Conservation (phyloP, 2,113 vertebrate species). For the Mesocricetus auratus region DNA sequence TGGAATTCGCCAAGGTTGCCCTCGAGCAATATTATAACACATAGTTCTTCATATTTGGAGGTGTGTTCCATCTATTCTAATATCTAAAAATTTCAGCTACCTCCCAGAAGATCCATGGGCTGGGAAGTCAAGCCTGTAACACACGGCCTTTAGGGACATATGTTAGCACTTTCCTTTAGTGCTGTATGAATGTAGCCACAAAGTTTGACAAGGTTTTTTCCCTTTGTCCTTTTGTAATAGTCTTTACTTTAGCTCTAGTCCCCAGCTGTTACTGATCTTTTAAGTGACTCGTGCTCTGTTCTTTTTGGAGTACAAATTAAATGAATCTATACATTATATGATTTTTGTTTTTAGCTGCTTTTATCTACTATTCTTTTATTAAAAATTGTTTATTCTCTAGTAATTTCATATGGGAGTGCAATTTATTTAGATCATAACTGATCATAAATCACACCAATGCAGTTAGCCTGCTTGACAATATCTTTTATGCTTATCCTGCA, state of each 20-base stretch:
- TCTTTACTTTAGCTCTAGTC: too few species aligned
- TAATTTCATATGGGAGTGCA: neutral
- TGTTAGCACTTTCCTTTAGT: neutral
- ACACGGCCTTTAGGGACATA: neutral
- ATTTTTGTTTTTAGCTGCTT: neutral
- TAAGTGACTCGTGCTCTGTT: neutral
- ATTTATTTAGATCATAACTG: neutral
- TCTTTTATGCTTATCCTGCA: neutral
- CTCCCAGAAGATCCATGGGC: neutral
- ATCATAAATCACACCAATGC: neutral
- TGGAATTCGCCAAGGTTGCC: too few species aligned
- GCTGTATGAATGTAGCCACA: neutral
- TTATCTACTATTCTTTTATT: neutral
- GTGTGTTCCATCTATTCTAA: neutral
- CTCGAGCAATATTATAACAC: too few species aligned
- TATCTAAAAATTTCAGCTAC: neutral
- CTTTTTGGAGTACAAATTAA: neutral
- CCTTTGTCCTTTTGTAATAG: neutral
- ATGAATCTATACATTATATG: neutral
- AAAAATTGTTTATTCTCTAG: neutral
- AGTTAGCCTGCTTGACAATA: neutral
- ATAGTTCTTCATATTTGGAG: neutral
- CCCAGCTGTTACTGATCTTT: neutral
- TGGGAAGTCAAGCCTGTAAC: neutral
- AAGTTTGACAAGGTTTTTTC: neutral